These are phyloP conservation scores for Fistularia tabacaria DNA, from an alignment of 2,797 vertebrate species.

Conservation along the genomic window DNA sequence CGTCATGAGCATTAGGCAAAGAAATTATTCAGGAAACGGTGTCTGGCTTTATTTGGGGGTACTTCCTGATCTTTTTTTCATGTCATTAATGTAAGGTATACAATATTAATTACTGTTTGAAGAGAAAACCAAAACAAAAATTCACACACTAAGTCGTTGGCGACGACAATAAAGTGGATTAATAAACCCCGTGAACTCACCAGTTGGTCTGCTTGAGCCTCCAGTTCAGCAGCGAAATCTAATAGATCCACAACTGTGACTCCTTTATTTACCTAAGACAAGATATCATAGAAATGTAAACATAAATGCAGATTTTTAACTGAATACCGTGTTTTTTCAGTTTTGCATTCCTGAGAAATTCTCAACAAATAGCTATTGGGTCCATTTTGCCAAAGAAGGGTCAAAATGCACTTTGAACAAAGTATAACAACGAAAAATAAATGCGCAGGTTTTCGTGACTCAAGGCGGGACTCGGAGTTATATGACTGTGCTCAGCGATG, in stretches of 20 bases:
- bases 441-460: neutral
- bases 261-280: conserved; percentile 80
- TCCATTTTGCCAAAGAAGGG: no score
- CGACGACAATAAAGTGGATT: no score
- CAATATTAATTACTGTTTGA: neutral
- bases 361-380: no score
- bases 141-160: no score
- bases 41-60: conserved; percentile 2
- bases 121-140: neutral
- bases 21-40: conserved; percentile 15
- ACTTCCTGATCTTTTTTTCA: conserved; percentile 2
- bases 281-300: neutral
- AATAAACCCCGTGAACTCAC: conserved; percentile 63
- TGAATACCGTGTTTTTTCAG: no score
- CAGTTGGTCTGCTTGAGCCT: conserved; percentile 81
- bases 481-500: neutral
- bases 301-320: neutral
- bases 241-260: conserved; percentile 84
- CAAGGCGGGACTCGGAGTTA: neutral
- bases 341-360: no score
- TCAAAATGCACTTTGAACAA: no score
- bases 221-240: conserved; percentile 82
- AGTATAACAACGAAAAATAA: no score
- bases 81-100: neutral
- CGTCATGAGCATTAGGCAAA: conserved; percentile 9